Base-by-base conservation (phyloP, 2,888 invertebrate genomes). In the Biston betularia region DNA sequence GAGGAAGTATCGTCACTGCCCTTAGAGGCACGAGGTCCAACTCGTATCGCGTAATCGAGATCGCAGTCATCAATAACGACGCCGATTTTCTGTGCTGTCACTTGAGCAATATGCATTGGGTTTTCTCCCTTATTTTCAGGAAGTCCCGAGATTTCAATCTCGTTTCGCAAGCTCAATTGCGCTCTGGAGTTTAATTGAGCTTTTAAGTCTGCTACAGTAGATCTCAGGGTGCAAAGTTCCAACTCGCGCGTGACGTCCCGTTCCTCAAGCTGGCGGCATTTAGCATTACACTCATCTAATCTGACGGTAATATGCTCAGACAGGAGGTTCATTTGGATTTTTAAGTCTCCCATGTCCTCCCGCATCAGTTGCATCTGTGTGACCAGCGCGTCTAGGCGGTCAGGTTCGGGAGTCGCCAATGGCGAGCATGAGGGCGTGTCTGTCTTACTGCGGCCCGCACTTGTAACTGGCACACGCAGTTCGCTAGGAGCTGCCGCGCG, bases 231-330 rank as follows among this genome's bases (percentile, higher is more conserved):
- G 11, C 52, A 52, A 3, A 52, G 7, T 38, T 52, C 52, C 0
- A 0, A 0, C 9, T 38, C 14, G 14, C 52, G 52, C 6, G 52
- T 38, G n/a, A 5, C 52, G 9, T 52, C 52, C 1, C 52, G 52
- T n/a, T 38, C 52, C 38, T 52, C 52, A 14, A 52, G 5, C 9
- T 38, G 35, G 14, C 52, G 35, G 52, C 38, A 52, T 33, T 38
- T 52, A 11, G 52, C 0, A 4, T n/a, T 9, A 7, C 4, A 7
- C 35, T 35, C 35, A 35, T 35, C 35, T 7, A 35, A 35, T 7
- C 35, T 35, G 7, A 35, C 7, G 5, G 35, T 35, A 6, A 35
- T 6, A 35, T 35, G 35, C 35, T 35, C 35, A 7, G 35, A 35
- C 35, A 35, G 4, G 4, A 35, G 35, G 5, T 35, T 35, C 7